These are phyloP conservation scores for Gambusia yucatana DNA, from an alignment of 2,797 vertebrate species.

Conservation along the genomic window DNA sequence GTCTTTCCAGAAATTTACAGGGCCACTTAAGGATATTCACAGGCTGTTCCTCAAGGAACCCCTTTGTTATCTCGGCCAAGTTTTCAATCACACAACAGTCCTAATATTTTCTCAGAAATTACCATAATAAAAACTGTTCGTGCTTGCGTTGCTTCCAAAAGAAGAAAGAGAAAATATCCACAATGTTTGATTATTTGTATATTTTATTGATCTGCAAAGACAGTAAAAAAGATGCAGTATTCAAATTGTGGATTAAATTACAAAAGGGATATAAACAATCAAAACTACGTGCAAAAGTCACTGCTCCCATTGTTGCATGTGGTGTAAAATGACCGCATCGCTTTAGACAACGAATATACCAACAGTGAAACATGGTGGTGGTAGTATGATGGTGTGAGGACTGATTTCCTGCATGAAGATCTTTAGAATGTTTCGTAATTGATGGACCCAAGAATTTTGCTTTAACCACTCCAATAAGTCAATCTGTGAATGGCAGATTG, in stretches of 20 bases:
- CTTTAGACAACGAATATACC: neutral
- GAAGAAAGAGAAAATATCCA: neutral
- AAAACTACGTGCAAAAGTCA: neutral
- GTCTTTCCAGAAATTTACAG: neutral
- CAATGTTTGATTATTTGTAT: neutral
- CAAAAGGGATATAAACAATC: neutral
- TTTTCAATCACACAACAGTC: neutral
- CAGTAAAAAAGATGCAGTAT: neutral
- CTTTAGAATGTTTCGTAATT: neutral
- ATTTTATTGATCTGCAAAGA: neutral
- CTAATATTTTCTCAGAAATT: neutral
- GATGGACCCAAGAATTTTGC: neutral
- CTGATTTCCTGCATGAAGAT: neutral
- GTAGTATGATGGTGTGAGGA: neutral
- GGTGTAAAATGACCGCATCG: neutral
- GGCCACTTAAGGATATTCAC: neutral
- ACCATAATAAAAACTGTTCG: neutral
- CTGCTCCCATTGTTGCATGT: neutral
- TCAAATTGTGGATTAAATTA: neutral
- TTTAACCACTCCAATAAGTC: neutral
- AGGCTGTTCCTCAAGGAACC: neutral
- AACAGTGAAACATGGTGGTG: neutral
- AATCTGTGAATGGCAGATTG: neutral
- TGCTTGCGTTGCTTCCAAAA: neutral
- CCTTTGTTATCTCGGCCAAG: neutral